A percentile compares a stretch with the other conserved stretches of the same genome.
These are phyloP conservation scores for Notothenia coriiceps DNA, from an alignment of 2,113 vertebrate genomes.

Conservation along the genomic window DNA sequence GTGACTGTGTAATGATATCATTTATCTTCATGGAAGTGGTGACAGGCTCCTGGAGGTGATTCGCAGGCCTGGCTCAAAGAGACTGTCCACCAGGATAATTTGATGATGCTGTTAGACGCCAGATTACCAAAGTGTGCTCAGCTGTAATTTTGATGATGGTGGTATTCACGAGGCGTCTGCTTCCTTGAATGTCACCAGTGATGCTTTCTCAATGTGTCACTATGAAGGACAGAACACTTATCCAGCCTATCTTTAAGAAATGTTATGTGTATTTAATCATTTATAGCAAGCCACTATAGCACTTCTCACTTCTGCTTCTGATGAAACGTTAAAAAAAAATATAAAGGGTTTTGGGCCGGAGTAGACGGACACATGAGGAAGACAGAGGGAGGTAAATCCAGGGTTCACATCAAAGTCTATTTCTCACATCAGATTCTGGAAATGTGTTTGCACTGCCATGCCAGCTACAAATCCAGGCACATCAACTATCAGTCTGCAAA, in stretches of 20 bases:
- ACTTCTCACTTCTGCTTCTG: slow-evolving; percentile 1
- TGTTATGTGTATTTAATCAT: not conserved
- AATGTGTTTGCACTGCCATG: slow-evolving; percentile 38
- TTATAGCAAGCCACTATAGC: not conserved
- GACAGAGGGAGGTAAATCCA: slow-evolving; percentile 28
- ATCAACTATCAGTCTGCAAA: slow-evolving; percentile 65
- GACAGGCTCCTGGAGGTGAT: slow-evolving; percentile 81
- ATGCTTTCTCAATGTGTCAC: slow-evolving; percentile 15
- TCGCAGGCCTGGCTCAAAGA: slow-evolving; percentile 65
- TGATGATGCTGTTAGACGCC: slow-evolving; percentile 60
- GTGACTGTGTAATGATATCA: slow-evolving; percentile 77
- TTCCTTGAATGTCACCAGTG: slow-evolving; percentile 27
- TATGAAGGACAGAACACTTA: not conserved
- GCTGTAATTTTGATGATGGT: slow-evolving; percentile 71
- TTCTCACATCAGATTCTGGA: slow-evolving; percentile 62
- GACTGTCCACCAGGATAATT: slow-evolving; percentile 76
- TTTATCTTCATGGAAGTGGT: slow-evolving; percentile 82
- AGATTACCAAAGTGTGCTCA: slow-evolving; percentile 78
- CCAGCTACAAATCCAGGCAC: slow-evolving; percentile 72
- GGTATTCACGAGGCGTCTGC: slow-evolving; percentile 44
- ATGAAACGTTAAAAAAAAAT: slow-evolving; percentile 25
- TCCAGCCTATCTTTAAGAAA: not conserved
- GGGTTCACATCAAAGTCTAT: slow-evolving; percentile 66
- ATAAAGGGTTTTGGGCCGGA: not conserved
- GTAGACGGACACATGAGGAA: slow-evolving; percentile 12